phyloP scores from a whole-genome alignment of 2,113 vertebrate species.

The Geothlypis trichas region DNA sequence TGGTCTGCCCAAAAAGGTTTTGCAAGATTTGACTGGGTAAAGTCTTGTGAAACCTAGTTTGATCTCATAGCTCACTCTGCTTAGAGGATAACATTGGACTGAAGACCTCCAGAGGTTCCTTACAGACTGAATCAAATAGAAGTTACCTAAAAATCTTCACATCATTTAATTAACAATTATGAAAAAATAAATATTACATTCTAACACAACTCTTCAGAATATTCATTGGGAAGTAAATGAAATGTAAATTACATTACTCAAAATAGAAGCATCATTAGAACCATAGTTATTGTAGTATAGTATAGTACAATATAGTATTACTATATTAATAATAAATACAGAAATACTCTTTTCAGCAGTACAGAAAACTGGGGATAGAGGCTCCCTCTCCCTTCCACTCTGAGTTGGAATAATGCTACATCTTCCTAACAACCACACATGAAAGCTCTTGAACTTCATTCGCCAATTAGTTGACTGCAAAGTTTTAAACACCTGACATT shows the following conservation, averaged over 20 bases:
- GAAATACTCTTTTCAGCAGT: background rate
- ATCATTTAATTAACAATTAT: conserved; percentile 23
- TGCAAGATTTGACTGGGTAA: background rate
- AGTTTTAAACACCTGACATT: conserved; percentile 63
- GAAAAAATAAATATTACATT: conserved; percentile 12
- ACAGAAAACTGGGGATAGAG: background rate
- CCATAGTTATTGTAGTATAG: background rate
- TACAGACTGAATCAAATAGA: background rate
- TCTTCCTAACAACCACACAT: conserved; percentile 64
- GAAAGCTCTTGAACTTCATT: conserved; percentile 69
- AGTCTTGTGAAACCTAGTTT: background rate
- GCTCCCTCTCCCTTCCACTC: background rate
- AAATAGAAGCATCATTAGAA: background rate
- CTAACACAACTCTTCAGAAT: background rate
- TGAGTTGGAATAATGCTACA: conserved; percentile 42
- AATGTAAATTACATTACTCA: background rate
- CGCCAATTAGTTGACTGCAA: conserved; percentile 63
- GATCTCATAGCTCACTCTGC: background rate
- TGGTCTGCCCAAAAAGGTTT: background rate
- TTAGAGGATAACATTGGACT: background rate
- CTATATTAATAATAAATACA: too few species aligned
- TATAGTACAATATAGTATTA: too few species aligned
- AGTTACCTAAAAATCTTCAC: background rate
- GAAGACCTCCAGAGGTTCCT: background rate
- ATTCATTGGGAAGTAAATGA: conserved; percentile 3